Evolutionary conservation across 2,888 invertebrate genomes (phyloP), one percentile per base, ranked within the genome.

Genomic region (Pegoplata infirma): DNA sequence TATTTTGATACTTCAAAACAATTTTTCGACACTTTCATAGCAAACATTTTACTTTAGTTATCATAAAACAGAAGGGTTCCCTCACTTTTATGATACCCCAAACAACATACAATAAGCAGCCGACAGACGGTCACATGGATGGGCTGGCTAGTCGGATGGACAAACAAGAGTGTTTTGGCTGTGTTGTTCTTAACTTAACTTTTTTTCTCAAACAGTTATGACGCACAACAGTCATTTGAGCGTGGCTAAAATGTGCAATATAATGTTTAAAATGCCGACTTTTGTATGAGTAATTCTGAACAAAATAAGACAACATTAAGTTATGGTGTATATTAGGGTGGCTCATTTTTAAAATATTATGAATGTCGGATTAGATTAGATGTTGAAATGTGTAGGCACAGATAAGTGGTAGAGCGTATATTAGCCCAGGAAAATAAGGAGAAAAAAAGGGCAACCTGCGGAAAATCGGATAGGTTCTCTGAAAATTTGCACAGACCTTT

Each of bases 241-340:
- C 84, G 85, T 84, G 82, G 83, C 86, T 85, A 87, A 85, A 86
- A 86, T 84, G 86, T 88, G 86, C 86, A 87, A 87, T 87, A 87
- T 87, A 87, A 81, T 82, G n/a, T 87, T 86, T 84, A 63, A 74
- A 87, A 87, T 86, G 87, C 87, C 88, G 87, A 86, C 87, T 87
- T 58, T 56, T 32, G 17, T 51, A 32, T 84, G 49, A 73, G 82
- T 84, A 84, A 82, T 83, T 82, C 81, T 79, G 78, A n/a, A 56
- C 81, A 80, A 21, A 14, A 58, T 10, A 68, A 80, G 81, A 82
- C 21, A 61, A 49, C 12, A 25, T 56, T 40, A 58, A 44, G 58
- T 32, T 46, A 46, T 44, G 44, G 44, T 44, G 63, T 61, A 63
- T 63, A 36, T 21, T n/a, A n/a, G n/a, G n/a, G n/a, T n/a, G n/a